Conservation (phyloP, 1,140 invertebrate species). For the Aphelinus certus region DNA sequence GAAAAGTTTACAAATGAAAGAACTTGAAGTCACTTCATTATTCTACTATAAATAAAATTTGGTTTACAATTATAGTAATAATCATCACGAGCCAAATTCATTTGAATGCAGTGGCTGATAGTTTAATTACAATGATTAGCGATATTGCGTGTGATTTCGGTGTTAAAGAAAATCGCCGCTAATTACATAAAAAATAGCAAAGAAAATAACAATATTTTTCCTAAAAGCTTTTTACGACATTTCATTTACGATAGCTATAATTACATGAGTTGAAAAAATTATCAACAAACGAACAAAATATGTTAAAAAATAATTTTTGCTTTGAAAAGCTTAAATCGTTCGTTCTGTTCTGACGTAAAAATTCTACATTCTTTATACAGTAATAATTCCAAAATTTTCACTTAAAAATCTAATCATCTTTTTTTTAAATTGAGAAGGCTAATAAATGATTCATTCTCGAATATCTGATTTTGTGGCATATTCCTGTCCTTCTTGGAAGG, state of each 20-base stretch:
- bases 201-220: too few species aligned
- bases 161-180: background rate
- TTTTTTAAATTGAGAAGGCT: slow-evolving; percentile 29
- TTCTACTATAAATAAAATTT: slow-evolving; percentile 36
- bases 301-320: background rate
- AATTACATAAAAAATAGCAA: slow-evolving; percentile 11
- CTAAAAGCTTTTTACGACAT: background rate
- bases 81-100: slow-evolving; percentile 30
- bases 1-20: slow-evolving; percentile 31
- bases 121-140: slow-evolving; percentile 20
- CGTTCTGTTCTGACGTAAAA: slow-evolving; percentile 25
- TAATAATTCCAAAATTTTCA: slow-evolving; percentile 31
- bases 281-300: slow-evolving; percentile 12
- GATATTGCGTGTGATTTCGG: background rate
- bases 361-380: slow-evolving; percentile 30
- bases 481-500: slow-evolving; percentile 56
- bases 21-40: slow-evolving; percentile 17
- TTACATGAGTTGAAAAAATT: slow-evolving; percentile 27
- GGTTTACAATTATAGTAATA: slow-evolving; percentile 34
- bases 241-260: slow-evolving; percentile 33
- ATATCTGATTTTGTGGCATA: slow-evolving; percentile 48
- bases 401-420: slow-evolving; percentile 10
- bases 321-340: slow-evolving; percentile 8
- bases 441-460: slow-evolving; percentile 40
- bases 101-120: slow-evolving; percentile 2